A percentile compares a stretch with the other conserved stretches of the same genome.
Conservation (phyloP, 2,113 vertebrate genomes). For the Carassius auratus region DNA sequence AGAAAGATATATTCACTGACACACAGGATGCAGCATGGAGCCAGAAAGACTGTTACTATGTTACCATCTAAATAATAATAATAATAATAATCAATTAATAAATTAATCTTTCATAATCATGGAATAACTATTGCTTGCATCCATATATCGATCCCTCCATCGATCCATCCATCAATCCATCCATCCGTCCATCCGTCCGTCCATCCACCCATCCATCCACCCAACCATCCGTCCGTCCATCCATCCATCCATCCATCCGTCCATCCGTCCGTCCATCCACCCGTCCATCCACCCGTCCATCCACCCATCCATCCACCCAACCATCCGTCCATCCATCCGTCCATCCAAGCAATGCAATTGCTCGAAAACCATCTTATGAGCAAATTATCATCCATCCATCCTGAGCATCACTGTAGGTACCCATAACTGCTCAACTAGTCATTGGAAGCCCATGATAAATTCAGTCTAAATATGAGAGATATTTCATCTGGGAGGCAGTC, state of each 20-base stretch:
- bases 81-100: not conserved
- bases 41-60: not conserved
- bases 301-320: not conserved
- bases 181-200: not conserved
- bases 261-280: too few relatives aligned
- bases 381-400: not conserved
- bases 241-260: not conserved
- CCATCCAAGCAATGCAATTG: not conserved
- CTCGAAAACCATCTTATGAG: not conserved
- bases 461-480: not conserved
- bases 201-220: not conserved
- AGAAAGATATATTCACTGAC: conserved; percentile 40
- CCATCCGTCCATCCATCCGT: too few relatives aligned
- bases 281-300: too few relatives aligned
- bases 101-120: not conserved
- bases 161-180: not conserved
- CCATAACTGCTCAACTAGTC: not conserved
- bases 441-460: not conserved
- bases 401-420: not conserved
- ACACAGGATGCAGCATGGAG: not conserved
- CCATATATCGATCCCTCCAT: not conserved
- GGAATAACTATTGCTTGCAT: too few relatives aligned
- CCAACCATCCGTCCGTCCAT: not conserved
- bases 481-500: not conserved
- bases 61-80: not conserved